phyloP scores from a whole-genome alignment of 2,113 vertebrate species.

The Siphamia tubifer region DNA sequence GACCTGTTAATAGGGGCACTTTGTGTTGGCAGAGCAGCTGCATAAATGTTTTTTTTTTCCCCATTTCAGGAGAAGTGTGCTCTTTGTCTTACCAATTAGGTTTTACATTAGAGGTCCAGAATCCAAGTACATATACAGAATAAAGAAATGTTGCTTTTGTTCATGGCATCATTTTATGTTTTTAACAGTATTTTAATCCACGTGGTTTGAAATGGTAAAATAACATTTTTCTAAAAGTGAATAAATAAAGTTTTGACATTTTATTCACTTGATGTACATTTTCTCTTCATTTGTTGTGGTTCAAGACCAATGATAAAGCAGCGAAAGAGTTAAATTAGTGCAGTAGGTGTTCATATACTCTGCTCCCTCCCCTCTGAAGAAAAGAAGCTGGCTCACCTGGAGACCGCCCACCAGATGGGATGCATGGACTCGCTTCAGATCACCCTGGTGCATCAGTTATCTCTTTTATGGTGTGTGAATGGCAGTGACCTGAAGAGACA shows the following conservation, averaged over 20 bases:
- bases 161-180: background rate
- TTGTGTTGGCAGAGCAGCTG: constrained; percentile 3
- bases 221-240: background rate
- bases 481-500: background rate
- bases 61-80: background rate
- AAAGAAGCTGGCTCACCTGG: constrained; percentile 32
- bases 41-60: background rate
- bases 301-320: background rate
- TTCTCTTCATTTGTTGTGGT: background rate
- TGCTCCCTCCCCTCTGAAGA: constrained; percentile 5
- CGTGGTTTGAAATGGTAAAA: background rate
- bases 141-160: background rate
- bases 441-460: background rate
- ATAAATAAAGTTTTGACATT: constrained; percentile 5
- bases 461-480: constrained; percentile 11
- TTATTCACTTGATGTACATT: background rate
- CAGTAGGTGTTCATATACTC: background rate
- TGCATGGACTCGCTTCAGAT: background rate
- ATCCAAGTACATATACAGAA: background rate
- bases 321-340: constrained; percentile 24
- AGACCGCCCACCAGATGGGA: background rate
- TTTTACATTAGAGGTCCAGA: background rate
- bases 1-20: constrained; percentile 18
- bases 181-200: background rate
- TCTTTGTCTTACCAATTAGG: constrained; percentile 17